Percentiles rank a stretch among this genome's conserved stretches.
Evolutionary conservation across 2,113 vertebrate species (phyloP).

Genomic region (Suncus etruscus): DNA sequence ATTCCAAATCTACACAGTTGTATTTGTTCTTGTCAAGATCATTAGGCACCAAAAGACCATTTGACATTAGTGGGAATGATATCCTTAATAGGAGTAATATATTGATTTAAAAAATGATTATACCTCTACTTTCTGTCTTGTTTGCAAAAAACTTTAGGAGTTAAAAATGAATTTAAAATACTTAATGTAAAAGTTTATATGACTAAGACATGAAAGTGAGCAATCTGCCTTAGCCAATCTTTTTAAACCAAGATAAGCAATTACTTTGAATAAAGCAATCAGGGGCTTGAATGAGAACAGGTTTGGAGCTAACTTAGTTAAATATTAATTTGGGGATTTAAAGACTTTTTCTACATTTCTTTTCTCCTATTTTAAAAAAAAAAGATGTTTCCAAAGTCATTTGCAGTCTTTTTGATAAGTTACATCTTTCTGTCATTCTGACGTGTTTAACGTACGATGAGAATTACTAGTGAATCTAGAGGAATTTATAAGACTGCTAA

Average conservation of each 20-base stretch:
- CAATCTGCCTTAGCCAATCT: constrained; percentile 65
- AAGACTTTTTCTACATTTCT: constrained; percentile 66
- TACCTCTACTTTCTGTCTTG: constrained; percentile 54
- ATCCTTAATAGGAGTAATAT: constrained; percentile 72
- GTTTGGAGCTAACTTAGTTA: constrained; percentile 70
- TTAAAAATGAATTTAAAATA: constrained; percentile 68
- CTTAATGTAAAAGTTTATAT: constrained; percentile 63
- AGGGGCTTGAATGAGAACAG: constrained; percentile 71
- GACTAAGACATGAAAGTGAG: constrained; percentile 44
- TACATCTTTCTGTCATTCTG: constrained; percentile 82
- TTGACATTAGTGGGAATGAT: constrained; percentile 73
- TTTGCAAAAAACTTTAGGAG: constrained; percentile 40
- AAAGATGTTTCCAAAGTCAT: constrained; percentile 81
- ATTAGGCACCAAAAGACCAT: constrained; percentile 80
- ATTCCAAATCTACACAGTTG: constrained; percentile 66
- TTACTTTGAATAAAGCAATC: constrained; percentile 79
- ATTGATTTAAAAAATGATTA: constrained; percentile 18
- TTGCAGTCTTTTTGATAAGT: constrained; percentile 78
- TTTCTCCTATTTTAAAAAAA: constrained; percentile 69
- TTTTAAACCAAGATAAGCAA: constrained; percentile 73
- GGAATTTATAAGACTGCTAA: constrained; percentile 81
- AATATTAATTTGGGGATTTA: constrained; percentile 80
- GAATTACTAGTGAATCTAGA: constrained; percentile 78
- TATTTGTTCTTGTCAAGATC: constrained; percentile 80
- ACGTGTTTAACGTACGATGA: constrained; percentile 80